Evolutionary conservation across 2,888 invertebrate species (phyloP).

Genomic region (Syrista parreyssii): DNA sequence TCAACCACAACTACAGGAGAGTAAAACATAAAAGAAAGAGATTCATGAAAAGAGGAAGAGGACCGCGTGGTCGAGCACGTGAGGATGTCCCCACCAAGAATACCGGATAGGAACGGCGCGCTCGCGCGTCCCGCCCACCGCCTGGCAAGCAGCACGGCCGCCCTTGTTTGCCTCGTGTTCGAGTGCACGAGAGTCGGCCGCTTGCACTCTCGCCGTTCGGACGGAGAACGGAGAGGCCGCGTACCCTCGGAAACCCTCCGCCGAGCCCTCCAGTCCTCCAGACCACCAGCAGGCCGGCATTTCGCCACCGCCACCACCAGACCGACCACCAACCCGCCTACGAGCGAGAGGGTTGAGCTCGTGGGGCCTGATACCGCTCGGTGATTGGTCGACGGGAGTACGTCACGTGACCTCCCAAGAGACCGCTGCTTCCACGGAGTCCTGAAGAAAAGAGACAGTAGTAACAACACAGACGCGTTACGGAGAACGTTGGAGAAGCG

Average conservation of each 20-base stretch:
- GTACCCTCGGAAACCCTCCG: slow-evolving; percentile 12
- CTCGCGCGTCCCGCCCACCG: slow-evolving; percentile 62
- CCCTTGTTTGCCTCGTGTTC: slow-evolving; percentile 52
- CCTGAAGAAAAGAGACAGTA: slow-evolving; percentile 46
- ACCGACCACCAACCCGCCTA: slow-evolving; percentile 64
- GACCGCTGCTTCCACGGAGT: slow-evolving; percentile 27
- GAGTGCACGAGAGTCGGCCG: slow-evolving; percentile 52
- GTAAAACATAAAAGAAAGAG: background rate
- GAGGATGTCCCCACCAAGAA: slow-evolving; percentile 51
- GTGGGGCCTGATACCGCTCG: slow-evolving; percentile 55
- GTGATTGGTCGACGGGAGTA: slow-evolving; percentile 52
- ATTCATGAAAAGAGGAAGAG: background rate
- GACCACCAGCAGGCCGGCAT: slow-evolving; percentile 12
- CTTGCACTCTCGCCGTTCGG: slow-evolving; percentile 57
- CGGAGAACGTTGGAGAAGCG: slow-evolving; percentile 49
- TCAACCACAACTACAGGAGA: background rate
- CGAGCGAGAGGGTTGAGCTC: slow-evolving; percentile 65
- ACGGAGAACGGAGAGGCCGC: slow-evolving; percentile 28
- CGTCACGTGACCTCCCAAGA: slow-evolving; percentile 53
- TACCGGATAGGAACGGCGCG: slow-evolving; percentile 40
- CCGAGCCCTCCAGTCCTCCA: slow-evolving; percentile 3
- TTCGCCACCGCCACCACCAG: slow-evolving; percentile 55
- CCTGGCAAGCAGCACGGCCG: slow-evolving; percentile 52
- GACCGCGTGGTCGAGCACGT: slow-evolving; percentile 63
- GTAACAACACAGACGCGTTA: slow-evolving; percentile 57